Evolutionary conservation across 2,797 vertebrate genomes (phyloP).

Genomic region (Anguilla megastoma): DNA sequence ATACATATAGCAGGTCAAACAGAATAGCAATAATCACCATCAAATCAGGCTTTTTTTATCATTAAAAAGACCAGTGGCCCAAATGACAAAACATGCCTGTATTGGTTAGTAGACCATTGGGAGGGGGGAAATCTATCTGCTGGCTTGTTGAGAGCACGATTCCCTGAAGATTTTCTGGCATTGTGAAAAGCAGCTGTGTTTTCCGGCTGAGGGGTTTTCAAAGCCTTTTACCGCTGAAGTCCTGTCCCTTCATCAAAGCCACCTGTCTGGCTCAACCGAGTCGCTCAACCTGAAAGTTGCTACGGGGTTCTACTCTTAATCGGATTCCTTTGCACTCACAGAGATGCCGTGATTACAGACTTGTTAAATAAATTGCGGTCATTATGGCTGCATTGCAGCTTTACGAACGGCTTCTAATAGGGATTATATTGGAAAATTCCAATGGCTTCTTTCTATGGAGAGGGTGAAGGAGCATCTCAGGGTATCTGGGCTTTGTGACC

Average conservation of each 20-base stretch:
- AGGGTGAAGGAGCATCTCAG: not conserved
- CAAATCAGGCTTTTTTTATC: not conserved
- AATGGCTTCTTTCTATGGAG: not conserved
- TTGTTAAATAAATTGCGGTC: not conserved
- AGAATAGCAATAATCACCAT: not conserved
- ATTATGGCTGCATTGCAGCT: not conserved
- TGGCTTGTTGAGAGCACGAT: not conserved
- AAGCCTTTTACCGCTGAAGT: not conserved
- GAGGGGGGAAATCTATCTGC: not conserved
- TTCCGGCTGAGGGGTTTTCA: not conserved
- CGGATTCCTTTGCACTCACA: not conserved
- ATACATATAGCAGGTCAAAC: not conserved
- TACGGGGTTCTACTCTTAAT: not conserved
- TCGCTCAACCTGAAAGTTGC: conserved; percentile 9
- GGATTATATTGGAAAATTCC: not conserved
- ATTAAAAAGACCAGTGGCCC: not conserved
- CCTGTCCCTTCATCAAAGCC: not conserved
- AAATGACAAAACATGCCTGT: not conserved
- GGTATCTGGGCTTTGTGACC: not conserved
- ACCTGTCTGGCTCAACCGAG: not conserved
- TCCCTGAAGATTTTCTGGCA: conserved; percentile 5
- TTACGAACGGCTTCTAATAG: not conserved
- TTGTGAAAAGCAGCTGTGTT: not conserved
- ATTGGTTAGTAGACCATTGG: not conserved
- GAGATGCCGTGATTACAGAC: not conserved